Conservation (phyloP, 2,797 vertebrate species). For the Pagetopsis macropterus region DNA sequence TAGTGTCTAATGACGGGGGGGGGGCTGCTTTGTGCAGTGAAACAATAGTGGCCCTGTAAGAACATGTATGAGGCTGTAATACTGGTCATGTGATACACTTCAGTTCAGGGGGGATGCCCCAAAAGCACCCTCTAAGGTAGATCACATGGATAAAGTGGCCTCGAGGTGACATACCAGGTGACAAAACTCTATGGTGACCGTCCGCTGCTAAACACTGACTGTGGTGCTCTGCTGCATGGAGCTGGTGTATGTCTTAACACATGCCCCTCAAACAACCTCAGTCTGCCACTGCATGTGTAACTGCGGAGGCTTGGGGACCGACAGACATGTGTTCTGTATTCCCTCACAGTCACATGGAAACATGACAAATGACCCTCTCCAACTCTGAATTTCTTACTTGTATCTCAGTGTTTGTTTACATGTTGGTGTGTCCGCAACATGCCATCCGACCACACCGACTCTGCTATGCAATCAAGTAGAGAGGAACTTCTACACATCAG, state of each 20-base stretch:
- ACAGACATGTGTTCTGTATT: too few species aligned
- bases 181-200: not conserved
- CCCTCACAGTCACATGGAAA: too few species aligned
- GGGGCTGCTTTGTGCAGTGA: constrained; percentile 41
- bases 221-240: not conserved
- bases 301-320: too few species aligned
- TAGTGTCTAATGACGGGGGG: too few species aligned
- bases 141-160: not conserved
- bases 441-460: too few species aligned
- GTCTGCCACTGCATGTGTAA: not conserved
- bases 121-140: not conserved
- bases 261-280: not conserved
- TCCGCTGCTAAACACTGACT: not conserved
- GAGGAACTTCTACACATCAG: too few species aligned
- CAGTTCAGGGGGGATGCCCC: not conserved
- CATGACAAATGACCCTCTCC: too few species aligned
- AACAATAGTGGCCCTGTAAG: constrained; percentile 43
- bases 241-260: not conserved
- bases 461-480: too few species aligned
- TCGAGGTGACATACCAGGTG: not conserved
- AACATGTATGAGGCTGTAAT: not conserved
- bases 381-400: too few species aligned
- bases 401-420: too few species aligned
- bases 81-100: not conserved
- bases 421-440: too few species aligned